Base-by-base conservation (phyloP, 2,797 vertebrate species). In the Podarcis siculus region DNA sequence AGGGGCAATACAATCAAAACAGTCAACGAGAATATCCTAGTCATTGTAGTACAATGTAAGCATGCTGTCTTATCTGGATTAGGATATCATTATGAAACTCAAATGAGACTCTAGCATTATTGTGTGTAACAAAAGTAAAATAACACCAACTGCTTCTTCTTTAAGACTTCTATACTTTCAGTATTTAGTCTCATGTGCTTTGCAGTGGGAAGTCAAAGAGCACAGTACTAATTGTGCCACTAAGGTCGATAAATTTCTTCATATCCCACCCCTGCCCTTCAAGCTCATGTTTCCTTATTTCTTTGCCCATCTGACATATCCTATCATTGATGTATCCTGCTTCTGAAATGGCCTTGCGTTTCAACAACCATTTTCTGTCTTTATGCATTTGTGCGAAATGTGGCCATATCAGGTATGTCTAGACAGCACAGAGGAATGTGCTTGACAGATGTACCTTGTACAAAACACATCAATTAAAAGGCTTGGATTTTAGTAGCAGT, bases 361-460 rank as follows among this genome's bases (percentile, higher is more conserved):
- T 92, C 72, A 89, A 77, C 90, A 87, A 58, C 21, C 32, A n/a
- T 79, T 87, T 84, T 79, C 81, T 87, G 39, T 83, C 76, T 83
- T 79, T 49, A 87, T 75, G 45, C 77, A 23, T 83, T 30, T 58
- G 61, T 88, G 79, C 69, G 82, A 32, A 91, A n/a, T 61, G 61
- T 85, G 37, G 78, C 23, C 1, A 23, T 25, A 71, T 9, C 25
- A 87, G 15, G 1, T 89, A 82, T 30, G 25, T 83, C 87, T 87
- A 72, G 75, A 78, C 3, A 55, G 1, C 39, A 19, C 5, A 89
- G 8, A 87, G 12, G 32, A 83, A 58, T 27, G 2, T 78, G 45
- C n/a, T 88, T 88, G 75, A 58, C 13, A 88, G 72, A 85, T 73
- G 10, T 61, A 77, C 23, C 61, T 55, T 39, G 12, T 75, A 84